Evolutionary conservation across 2,797 vertebrate species (phyloP), one percentile per base, ranked within the genome.

Genomic region (Chaenodraco wilsoni): DNA sequence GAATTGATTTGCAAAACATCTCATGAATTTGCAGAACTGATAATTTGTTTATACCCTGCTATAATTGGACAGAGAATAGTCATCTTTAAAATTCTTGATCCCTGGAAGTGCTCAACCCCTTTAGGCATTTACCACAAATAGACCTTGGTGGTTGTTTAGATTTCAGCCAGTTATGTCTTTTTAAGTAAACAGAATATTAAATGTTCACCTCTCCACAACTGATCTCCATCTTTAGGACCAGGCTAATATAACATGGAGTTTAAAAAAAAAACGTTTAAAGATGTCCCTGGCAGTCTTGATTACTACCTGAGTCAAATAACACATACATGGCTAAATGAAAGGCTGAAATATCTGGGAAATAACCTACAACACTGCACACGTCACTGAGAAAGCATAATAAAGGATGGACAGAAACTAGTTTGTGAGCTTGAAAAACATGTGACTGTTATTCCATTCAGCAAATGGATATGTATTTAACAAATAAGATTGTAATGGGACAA

Each of bases 51-150:
- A 27, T 27, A 27, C 11, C 11, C 21, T 31, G 23, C 37, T 12
- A 17, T 27, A 41, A 40, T 31, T 64, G 40, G 19, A 69, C 40
- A 21, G 44, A 65, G 8, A 69, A 46, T 33, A 59, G 17, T 74
- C 46, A 8, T 19, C 2, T 3, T 58, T 54, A 58, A 66, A 43
- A 43, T 55, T 56, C 8, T 69, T 44, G 68, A 62, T 61, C 54
- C 21, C 41, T 48, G 14, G 9, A 67, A 49, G 23, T n/a, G 27
- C 65, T 61, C 45, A 61, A 76, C 54, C 43, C 27, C 67, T 67
- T 67, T 14, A 43, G 33, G 19, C 46, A 12, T 49, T 54, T n/a
- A 31, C 33, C 40, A 52, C 45, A 69, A 65, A 41, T n/a, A 4
- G 21, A 58, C 40, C 17, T 49, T 55, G 44, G 31, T 45, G 31